Percentiles rank a stretch among this genome's conserved stretches.
Conservation (phyloP, 2,888 invertebrate species). For the Spilarctia lutea region DNA sequence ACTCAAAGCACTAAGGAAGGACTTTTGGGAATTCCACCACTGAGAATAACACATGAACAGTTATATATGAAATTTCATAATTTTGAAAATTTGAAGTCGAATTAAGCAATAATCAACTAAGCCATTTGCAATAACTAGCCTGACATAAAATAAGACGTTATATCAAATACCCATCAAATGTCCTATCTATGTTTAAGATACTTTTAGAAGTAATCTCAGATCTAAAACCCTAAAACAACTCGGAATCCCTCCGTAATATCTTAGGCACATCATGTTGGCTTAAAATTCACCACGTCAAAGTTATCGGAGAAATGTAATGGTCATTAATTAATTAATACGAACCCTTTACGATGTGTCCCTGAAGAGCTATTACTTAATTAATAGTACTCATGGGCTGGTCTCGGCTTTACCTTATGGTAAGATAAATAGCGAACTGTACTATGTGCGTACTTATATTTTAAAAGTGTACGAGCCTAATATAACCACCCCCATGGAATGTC, state of each 20-base stretch:
- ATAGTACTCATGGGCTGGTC: constrained; percentile 70
- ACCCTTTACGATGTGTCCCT: constrained; percentile 80
- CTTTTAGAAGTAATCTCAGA: constrained; percentile 4
- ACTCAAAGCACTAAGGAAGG: no score
- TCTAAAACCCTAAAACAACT: constrained; percentile 2
- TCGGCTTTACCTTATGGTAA: constrained; percentile 43
- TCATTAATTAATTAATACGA: constrained; percentile 83
- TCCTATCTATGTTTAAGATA: neutral
- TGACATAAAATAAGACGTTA: neutral
- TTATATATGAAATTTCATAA: no score
- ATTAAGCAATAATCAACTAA: no score
- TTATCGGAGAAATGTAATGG: constrained; percentile 76
- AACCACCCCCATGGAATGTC: neutral
- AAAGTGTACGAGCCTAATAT: constrained; percentile 19
- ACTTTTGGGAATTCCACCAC: no score
- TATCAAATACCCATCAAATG: neutral
- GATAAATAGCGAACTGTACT: constrained; percentile 35
- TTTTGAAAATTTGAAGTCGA: no score
- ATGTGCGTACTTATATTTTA: constrained; percentile 26
- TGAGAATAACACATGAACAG: no score
- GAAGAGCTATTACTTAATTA: constrained; percentile 84
- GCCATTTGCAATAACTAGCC: no score
- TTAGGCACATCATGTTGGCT: constrained; percentile 38
- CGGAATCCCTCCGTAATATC: constrained; percentile 4
- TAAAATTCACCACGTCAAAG: constrained; percentile 61